A percentile compares a stretch with the other conserved stretches of the same genome.
These are phyloP conservation scores for Drosophila asahinai DNA, from an alignment of 1,140 invertebrate genomes.

Conservation along the genomic window DNA sequence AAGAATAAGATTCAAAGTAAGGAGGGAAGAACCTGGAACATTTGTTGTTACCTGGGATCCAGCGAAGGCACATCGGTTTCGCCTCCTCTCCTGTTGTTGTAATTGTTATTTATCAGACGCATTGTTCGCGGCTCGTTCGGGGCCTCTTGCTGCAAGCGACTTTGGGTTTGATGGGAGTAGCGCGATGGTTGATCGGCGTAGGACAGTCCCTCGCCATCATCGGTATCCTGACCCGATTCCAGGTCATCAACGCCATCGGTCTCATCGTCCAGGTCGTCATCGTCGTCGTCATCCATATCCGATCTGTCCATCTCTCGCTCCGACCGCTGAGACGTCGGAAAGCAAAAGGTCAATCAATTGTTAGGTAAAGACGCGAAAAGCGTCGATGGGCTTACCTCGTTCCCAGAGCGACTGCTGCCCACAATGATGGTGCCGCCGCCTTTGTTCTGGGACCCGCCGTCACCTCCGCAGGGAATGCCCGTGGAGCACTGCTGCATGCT, in stretches of 20 bases:
- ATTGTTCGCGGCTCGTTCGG: constrained; percentile 69
- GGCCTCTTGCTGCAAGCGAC: constrained; percentile 75
- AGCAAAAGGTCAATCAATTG: not conserved
- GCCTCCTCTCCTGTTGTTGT: constrained; percentile 49
- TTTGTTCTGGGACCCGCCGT: constrained; percentile 38
- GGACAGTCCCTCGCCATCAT: constrained; percentile 64
- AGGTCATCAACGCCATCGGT: constrained; percentile 66
- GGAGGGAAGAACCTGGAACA: not conserved
- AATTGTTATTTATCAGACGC: constrained; percentile 59
- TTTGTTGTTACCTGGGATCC: constrained; percentile 75
- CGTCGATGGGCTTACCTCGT: constrained; percentile 55
- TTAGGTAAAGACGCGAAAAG: too few relatives aligned
- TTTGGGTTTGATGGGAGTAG: constrained; percentile 74
- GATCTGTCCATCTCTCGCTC: constrained; percentile 72
- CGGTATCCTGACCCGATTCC: constrained; percentile 72
- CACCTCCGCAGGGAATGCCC: constrained; percentile 87
- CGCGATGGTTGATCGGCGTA: constrained; percentile 75
- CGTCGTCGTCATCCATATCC: constrained; percentile 62
- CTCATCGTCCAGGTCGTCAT: constrained; percentile 69
- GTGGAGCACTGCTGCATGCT: constrained; percentile 89
- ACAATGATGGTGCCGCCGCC: constrained; percentile 78
- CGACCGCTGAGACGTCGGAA: constrained; percentile 48
- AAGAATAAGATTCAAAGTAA: not conserved
- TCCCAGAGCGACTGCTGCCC: constrained; percentile 72
- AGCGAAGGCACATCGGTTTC: constrained; percentile 58